A percentile compares a stretch with the other conserved stretches of the same genome.
These are phyloP conservation scores for Saxidomus purpurata DNA, from an alignment of 1,140 invertebrate species.

Conservation along the genomic window DNA sequence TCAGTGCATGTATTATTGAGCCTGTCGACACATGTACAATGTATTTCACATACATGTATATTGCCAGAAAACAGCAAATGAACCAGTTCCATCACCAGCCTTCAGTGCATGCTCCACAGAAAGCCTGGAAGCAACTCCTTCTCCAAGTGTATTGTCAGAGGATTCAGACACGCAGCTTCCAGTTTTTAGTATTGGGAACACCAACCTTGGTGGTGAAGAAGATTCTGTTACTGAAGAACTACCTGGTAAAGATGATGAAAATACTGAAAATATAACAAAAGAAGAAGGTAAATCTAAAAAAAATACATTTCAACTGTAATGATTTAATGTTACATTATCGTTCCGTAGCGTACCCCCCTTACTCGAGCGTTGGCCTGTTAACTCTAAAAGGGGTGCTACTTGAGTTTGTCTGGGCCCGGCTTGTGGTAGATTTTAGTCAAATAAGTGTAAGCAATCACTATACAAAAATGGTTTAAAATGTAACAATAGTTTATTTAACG, in stretches of 20 bases:
- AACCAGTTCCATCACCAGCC: not conserved
- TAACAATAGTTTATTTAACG: too few relatives aligned
- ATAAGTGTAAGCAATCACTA: too few relatives aligned
- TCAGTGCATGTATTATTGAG: too few relatives aligned
- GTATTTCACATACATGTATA: too few relatives aligned
- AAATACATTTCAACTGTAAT: not conserved
- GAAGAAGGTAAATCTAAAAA: constrained; percentile 33
- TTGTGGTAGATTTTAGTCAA: too few relatives aligned
- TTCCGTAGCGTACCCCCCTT: too few relatives aligned
- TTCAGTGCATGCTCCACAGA: constrained; percentile 4
- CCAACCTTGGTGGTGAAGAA: constrained; percentile 7
- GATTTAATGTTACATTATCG: too few relatives aligned
- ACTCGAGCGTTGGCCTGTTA: too few relatives aligned
- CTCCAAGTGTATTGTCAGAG: constrained; percentile 1
- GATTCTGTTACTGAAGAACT: not conserved
- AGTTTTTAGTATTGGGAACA: not conserved
- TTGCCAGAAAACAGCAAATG: not conserved
- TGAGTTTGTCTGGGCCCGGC: too few relatives aligned
- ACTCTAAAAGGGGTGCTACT: too few relatives aligned
- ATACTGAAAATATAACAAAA: constrained; percentile 10
- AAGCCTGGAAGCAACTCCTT: not conserved
- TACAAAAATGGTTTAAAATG: too few relatives aligned
- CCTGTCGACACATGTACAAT: too few relatives aligned
- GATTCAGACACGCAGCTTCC: constrained; percentile 16
- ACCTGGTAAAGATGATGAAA: not conserved